A percentile compares a stretch with the other conserved stretches of the same genome.
These are phyloP conservation scores for Melinaea marsaeus DNA, from an alignment of 2,888 invertebrate genomes.

Conservation along the genomic window DNA sequence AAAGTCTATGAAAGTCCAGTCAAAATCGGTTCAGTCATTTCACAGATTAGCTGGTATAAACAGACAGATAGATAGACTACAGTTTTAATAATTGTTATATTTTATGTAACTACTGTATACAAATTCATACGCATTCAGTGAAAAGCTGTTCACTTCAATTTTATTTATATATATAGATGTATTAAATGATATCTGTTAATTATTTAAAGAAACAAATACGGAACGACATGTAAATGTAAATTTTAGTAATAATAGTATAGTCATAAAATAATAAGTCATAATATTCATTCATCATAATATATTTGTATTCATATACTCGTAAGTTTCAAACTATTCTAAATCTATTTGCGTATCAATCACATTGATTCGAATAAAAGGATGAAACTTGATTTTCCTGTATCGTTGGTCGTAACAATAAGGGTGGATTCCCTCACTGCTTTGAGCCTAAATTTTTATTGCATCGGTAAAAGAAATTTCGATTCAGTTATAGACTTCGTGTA, in stretches of 20 bases:
- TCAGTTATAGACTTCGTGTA: constrained; percentile 58
- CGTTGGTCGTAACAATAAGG: constrained; percentile 65
- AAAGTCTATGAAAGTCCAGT: too few relatives aligned
- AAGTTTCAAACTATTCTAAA: constrained; percentile 34
- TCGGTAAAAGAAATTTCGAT: constrained; percentile 74
- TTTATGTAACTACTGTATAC: too few relatives aligned
- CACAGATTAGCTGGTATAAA: neutral
- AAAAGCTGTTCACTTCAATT: too few relatives aligned
- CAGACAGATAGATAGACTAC: too few relatives aligned
- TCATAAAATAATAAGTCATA: too few relatives aligned
- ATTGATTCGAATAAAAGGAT: constrained; percentile 44
- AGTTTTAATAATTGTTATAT: too few relatives aligned
- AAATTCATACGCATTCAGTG: too few relatives aligned
- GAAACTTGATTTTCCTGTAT: constrained; percentile 56
- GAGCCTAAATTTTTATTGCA: constrained; percentile 75
- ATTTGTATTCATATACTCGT: neutral
- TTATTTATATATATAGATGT: too few relatives aligned
- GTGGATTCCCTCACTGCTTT: constrained; percentile 64
- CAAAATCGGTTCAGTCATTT: neutral
- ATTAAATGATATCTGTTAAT: too few relatives aligned
- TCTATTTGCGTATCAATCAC: constrained; percentile 58
- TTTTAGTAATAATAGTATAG: too few relatives aligned
- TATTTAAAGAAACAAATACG: too few relatives aligned
- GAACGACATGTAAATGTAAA: too few relatives aligned
- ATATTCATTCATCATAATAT: neutral